Evolutionary conservation across 2,797 vertebrate species (phyloP).

Genomic region (Parambassis ranga): DNA sequence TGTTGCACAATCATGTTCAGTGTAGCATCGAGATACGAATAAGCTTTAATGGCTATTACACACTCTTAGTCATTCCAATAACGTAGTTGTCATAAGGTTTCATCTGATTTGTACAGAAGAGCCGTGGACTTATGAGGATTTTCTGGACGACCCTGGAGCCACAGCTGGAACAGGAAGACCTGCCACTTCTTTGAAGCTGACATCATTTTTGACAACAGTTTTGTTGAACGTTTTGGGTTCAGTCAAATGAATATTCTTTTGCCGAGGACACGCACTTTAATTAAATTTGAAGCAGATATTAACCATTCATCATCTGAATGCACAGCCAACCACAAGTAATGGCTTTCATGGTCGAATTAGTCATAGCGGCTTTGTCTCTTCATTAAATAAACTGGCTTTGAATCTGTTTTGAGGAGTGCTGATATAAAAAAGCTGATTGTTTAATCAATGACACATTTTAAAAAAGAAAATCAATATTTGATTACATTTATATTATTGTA

Average conservation of each 20-base stretch:
- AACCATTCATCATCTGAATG: slow-evolving; percentile 42
- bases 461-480: slow-evolving; percentile 33
- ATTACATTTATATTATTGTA: slow-evolving; percentile 18
- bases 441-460: slow-evolving; percentile 19
- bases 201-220: slow-evolving; percentile 2
- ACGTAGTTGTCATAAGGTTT: slow-evolving; percentile 3
- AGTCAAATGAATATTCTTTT: background rate
- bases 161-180: slow-evolving; percentile 10
- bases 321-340: slow-evolving; percentile 27
- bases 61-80: background rate
- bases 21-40: slow-evolving; percentile 2
- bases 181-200: slow-evolving; percentile 1
- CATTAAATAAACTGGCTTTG: slow-evolving; percentile 22
- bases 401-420: slow-evolving; percentile 21
- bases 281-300: slow-evolving; percentile 38
- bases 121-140: slow-evolving; percentile 29
- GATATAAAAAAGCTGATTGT: slow-evolving; percentile 13
- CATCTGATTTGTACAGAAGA: slow-evolving; percentile 3
- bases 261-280: slow-evolving; percentile 39
- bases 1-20: background rate
- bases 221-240: background rate
- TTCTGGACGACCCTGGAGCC: slow-evolving; percentile 18
- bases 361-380: slow-evolving; percentile 17
- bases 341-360: slow-evolving; percentile 39
- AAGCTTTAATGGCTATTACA: background rate